Evolutionary conservation across 2,113 vertebrate species (phyloP).

Genomic region (Tinamus guttatus): DNA sequence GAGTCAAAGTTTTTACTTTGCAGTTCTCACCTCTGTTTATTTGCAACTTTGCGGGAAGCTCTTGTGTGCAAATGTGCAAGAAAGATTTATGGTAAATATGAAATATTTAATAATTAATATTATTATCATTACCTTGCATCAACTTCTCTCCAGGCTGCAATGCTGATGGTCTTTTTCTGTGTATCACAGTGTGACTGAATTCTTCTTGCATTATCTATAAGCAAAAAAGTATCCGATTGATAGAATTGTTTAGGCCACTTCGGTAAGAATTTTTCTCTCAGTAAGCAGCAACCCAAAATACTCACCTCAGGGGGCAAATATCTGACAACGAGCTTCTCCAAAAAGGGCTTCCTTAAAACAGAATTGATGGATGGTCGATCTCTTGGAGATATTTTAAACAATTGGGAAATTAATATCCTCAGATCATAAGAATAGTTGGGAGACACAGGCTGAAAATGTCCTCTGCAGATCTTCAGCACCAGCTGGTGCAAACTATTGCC

Average conservation of each 20-base stretch:
- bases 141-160: not conserved
- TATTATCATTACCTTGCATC: constrained; percentile 58
- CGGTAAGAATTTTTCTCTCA: not conserved
- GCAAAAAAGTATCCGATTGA: not conserved
- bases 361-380: constrained; percentile 89
- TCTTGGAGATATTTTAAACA: constrained; percentile 87
- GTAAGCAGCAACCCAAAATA: not conserved
- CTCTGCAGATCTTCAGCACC: constrained; percentile 90
- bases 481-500: constrained; percentile 85
- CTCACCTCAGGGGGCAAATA: constrained; percentile 82
- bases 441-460: constrained; percentile 81
- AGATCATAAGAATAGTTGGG: constrained; percentile 83
- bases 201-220: constrained; percentile 78
- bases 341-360: constrained; percentile 82
- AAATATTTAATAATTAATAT: not conserved
- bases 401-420: constrained; percentile 80
- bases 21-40: not conserved
- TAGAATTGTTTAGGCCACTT: not conserved
- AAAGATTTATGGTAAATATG: not conserved
- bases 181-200: constrained; percentile 62
- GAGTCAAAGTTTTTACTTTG: not conserved
- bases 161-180: constrained; percentile 26
- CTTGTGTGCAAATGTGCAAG: not conserved
- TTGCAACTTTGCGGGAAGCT: not conserved
- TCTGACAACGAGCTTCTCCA: constrained; percentile 81